phyloP scores from a whole-genome alignment of 2,888 invertebrate species.

The Eupithecia abbreviata region DNA sequence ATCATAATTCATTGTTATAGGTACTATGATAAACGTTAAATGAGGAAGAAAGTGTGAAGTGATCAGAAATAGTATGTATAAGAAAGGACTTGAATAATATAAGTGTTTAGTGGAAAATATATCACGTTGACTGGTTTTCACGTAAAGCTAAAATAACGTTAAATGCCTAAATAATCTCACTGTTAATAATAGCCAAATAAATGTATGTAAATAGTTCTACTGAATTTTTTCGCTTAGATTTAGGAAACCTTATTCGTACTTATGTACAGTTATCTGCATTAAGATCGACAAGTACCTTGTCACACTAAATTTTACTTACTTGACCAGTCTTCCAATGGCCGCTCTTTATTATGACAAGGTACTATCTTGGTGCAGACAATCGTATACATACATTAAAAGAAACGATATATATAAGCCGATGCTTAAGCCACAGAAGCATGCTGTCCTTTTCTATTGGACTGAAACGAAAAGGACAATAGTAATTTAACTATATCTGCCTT shows the following conservation, averaged over 20 bases:
- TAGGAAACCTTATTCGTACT: neutral
- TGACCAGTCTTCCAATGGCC: neutral
- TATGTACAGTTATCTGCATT: neutral
- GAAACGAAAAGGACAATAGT: neutral
- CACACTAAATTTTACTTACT: neutral
- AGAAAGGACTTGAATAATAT: constrained; percentile 6
- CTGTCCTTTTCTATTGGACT: neutral
- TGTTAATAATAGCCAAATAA: constrained; percentile 44
- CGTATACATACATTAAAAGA: constrained; percentile 22
- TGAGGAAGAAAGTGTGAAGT: neutral
- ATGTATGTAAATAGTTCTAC: constrained; percentile 39
- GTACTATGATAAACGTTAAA: neutral
- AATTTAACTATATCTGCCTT: neutral
- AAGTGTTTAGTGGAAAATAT: constrained; percentile 9
- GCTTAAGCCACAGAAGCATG: neutral
- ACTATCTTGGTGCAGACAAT: neutral
- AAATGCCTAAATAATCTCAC: constrained; percentile 26
- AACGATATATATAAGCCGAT: constrained; percentile 9
- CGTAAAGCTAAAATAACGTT: constrained; percentile 4
- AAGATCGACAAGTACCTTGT: neutral
- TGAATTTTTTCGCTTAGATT: constrained; percentile 8
- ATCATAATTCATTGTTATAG: neutral
- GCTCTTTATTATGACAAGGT: neutral
- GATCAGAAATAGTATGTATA: neutral
- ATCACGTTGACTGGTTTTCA: constrained; percentile 8